Conservation (phyloP, 2,888 invertebrate species). For the Norana najaformis region DNA sequence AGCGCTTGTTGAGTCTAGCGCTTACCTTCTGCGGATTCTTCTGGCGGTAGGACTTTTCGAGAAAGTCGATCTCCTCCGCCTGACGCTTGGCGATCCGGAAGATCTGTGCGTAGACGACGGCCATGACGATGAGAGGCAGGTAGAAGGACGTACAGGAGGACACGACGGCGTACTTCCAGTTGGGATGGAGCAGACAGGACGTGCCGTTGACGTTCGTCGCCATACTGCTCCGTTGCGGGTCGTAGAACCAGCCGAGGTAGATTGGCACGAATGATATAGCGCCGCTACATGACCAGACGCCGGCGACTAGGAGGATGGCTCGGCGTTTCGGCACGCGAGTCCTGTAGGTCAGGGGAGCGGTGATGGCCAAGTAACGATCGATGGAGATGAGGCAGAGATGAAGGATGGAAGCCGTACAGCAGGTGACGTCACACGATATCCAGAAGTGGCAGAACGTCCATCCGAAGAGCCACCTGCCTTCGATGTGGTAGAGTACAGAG, state of each 20-base stretch:
- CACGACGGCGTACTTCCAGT: slow-evolving; percentile 55
- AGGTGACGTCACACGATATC: slow-evolving; percentile 60
- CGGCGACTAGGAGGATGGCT: slow-evolving; percentile 49
- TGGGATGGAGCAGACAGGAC: slow-evolving; percentile 49
- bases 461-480: slow-evolving; percentile 54
- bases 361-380: slow-evolving; percentile 57
- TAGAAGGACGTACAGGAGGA: slow-evolving; percentile 57
- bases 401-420: slow-evolving; percentile 59
- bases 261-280: slow-evolving; percentile 59
- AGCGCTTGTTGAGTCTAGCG: slow-evolving; percentile 8
- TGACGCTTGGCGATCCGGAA: slow-evolving; percentile 53
- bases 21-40: not conserved
- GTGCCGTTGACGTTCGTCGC: slow-evolving; percentile 7
- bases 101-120: slow-evolving; percentile 54
- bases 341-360: slow-evolving; percentile 53
- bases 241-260: slow-evolving; percentile 49
- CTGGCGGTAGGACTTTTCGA: not conserved
- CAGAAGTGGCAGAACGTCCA: slow-evolving; percentile 57
- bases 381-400: slow-evolving; percentile 56
- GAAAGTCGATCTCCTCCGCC: slow-evolving; percentile 31
- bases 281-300: slow-evolving; percentile 52
- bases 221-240: not conserved
- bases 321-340: slow-evolving; percentile 49
- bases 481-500: slow-evolving; percentile 51
- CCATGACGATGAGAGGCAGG: slow-evolving; percentile 56